Conservation (phyloP, 2,888 invertebrate species). For the Melanostoma scalare region DNA sequence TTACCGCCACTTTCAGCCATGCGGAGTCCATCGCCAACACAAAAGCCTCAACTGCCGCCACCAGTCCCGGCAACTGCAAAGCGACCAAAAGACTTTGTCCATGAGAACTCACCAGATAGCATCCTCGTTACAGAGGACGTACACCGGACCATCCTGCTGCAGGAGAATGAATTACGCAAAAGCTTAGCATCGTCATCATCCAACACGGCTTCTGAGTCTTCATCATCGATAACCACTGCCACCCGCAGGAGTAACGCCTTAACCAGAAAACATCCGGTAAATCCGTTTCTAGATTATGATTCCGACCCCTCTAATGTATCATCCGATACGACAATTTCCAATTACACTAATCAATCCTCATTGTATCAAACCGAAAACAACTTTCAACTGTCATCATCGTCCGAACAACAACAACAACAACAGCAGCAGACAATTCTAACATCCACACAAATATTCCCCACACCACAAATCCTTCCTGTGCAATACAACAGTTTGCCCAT, state of each 20-base stretch:
- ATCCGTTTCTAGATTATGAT: slow-evolving; percentile 79
- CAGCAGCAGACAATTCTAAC: slow-evolving; percentile 73
- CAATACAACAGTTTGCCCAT: slow-evolving; percentile 81
- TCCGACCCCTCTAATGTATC: slow-evolving; percentile 69
- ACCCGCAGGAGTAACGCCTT: slow-evolving; percentile 56
- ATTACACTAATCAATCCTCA: slow-evolving; percentile 69
- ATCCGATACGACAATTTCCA: slow-evolving; percentile 70
- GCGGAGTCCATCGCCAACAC: slow-evolving; percentile 67
- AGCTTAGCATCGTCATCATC: slow-evolving; percentile 76
- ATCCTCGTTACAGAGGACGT: slow-evolving; percentile 80
- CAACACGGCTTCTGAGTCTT: slow-evolving; percentile 53
- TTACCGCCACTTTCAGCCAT: slow-evolving; percentile 75
- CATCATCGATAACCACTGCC: slow-evolving; percentile 20
- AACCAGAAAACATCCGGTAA: slow-evolving; percentile 79
- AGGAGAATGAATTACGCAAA: slow-evolving; percentile 81
- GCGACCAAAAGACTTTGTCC: slow-evolving; percentile 78
- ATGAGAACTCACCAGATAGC: slow-evolving; percentile 81
- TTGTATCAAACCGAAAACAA: slow-evolving; percentile 64
- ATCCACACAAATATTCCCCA: slow-evolving; percentile 81
- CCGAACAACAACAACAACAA: slow-evolving; percentile 70
- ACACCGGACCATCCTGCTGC: slow-evolving; percentile 80
- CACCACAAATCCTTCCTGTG: slow-evolving; percentile 81
- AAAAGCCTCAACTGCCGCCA: slow-evolving; percentile 69
- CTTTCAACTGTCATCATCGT: slow-evolving; percentile 47
- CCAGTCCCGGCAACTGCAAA: slow-evolving; percentile 77